phyloP scores from a whole-genome alignment of 2,888 invertebrate genomes.

The Imbricaverruca yamaguchii region DNA sequence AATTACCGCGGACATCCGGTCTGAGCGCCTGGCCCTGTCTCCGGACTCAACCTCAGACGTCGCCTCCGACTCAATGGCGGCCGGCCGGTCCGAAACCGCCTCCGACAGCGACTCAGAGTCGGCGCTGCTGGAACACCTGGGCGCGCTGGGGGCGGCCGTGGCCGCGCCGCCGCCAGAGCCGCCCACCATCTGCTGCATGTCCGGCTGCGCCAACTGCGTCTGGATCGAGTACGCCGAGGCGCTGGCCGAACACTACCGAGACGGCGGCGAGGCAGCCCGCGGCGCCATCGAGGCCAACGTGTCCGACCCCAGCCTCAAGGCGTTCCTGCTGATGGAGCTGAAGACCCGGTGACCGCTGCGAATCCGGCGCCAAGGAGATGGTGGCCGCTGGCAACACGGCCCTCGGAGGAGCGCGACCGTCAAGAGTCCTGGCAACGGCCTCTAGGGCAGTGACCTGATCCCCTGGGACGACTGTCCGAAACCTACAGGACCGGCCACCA shows the following conservation, averaged over 20 bases:
- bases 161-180: constrained; percentile 48
- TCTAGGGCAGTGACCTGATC: no score
- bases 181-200: constrained; percentile 82
- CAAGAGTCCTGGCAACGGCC: no score
- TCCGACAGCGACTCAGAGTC: background rate
- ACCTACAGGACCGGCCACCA: no score
- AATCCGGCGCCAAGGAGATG: no score
- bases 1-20: no score
- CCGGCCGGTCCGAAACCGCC: no score
- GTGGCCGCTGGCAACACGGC: no score
- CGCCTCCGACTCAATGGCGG: no score
- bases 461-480: no score
- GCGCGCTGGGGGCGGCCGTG: background rate
- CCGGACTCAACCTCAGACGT: no score
- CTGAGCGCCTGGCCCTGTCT: no score
- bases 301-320: constrained; percentile 31
- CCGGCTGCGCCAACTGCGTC: constrained; percentile 87
- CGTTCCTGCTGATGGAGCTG: constrained; percentile 32
- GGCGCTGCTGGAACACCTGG: background rate
- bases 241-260: constrained; percentile 52
- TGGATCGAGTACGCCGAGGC: constrained; percentile 85
- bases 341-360: background rate
- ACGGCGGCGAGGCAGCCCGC: constrained; percentile 59
- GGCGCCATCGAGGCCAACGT: constrained; percentile 54
- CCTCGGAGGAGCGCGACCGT: no score